phyloP scores from a whole-genome alignment of 2,113 vertebrate species.

The Kryptolebias marmoratus region DNA sequence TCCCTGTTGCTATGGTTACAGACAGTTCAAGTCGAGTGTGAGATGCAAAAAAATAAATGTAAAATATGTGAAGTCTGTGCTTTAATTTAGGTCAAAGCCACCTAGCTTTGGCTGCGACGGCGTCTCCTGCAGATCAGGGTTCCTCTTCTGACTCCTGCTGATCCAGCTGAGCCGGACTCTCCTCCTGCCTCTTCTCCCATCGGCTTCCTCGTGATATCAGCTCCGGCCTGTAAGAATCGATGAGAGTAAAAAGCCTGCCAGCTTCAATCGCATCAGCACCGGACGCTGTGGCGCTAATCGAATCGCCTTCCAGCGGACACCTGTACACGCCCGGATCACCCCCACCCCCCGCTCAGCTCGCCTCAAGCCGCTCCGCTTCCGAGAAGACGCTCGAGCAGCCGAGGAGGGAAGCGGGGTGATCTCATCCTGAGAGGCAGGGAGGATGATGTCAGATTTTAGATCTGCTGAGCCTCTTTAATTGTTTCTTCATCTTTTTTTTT shows the following conservation, averaged over 20 bases:
- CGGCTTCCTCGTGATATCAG: constrained; percentile 28
- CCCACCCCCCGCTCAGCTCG: background rate
- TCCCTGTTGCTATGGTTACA: constrained; percentile 57
- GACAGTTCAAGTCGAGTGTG: constrained; percentile 9
- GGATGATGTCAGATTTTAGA: constrained; percentile 81
- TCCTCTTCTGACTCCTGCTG: too few species aligned
- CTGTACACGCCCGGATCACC: background rate
- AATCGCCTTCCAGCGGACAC: constrained; percentile 40
- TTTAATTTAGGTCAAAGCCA: background rate
- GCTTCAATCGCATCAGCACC: constrained; percentile 53
- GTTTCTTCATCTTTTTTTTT: constrained; percentile 41
- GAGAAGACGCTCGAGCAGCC: constrained; percentile 19
- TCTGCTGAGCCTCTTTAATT: constrained; percentile 32
- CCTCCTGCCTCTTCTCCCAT: background rate
- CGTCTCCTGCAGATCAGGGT: too few species aligned
- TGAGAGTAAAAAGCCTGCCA: constrained; percentile 59
- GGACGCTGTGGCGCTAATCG: constrained; percentile 37
- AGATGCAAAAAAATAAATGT: background rate
- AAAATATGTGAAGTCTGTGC: background rate
- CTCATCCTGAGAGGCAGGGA: constrained; percentile 63
- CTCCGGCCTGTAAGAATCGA: constrained; percentile 29
- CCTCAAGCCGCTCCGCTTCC: background rate
- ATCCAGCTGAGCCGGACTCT: too few species aligned
- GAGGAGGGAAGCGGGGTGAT: constrained; percentile 55
- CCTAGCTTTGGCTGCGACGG: background rate